Evolutionary conservation across 2,888 invertebrate genomes (phyloP), one percentile per base, ranked within the genome.

Genomic region (Volucella bombylans): DNA sequence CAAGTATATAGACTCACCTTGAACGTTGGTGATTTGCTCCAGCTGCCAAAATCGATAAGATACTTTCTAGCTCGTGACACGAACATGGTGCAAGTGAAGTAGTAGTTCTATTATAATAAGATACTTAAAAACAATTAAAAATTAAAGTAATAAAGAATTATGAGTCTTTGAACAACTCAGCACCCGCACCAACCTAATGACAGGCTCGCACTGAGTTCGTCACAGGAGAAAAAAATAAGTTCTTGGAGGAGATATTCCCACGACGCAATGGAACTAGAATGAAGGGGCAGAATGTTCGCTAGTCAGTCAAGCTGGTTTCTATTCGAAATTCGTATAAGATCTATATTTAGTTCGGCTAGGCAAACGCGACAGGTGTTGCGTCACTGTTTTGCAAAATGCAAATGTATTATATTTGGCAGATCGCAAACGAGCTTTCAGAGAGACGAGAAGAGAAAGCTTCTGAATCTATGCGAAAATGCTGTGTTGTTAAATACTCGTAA

Each of bases 11-110:
- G 9, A 1, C 74, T 83, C 18, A 79, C 79, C 83, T 69, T 54
- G n/a, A 74, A 59, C 4, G 54, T 65, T 50, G 57, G 31, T 41
- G 69, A 57, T 43, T 65, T 69, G 38, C 18, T 64, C 50, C 82
- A 68, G 6, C n/a, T 59, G 12, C 54, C 61, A 55, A 50, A 65
- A 47, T 55, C 55, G 18, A 74, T 43, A 10, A 83, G 14, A 31
- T 74, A 54, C 18, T 54, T 65, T 49, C 49, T 69, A 31, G 59
- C 43, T 18, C 55, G 69, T 1, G 59, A 61, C 9, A 74, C 11
- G 8, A 83, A 69, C 79, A 83, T 83, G 11, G 61, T 72, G 12
- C 3, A 31, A 31, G 6, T 41, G 1, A 18, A 31, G 12, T 0
- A 9, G 14, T 50, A 10, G 10, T 52, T 41, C 38, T 15, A n/a